phyloP scores from a whole-genome alignment of 2,113 vertebrate genomes.

The Xiphophorus hellerii region DNA sequence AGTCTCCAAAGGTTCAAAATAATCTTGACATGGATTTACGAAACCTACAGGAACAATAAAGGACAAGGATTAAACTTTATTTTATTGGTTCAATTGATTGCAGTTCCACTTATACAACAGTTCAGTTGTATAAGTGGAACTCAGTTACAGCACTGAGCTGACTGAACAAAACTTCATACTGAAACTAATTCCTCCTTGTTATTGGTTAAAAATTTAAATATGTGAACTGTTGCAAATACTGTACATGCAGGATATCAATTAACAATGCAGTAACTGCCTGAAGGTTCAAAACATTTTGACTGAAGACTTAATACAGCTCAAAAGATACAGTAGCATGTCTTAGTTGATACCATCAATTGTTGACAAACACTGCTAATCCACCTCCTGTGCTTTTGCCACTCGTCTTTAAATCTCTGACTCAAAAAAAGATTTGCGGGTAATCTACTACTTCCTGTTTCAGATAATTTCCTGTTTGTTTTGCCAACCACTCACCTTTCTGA shows the following conservation, averaged over 20 bases:
- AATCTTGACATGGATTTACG: neutral
- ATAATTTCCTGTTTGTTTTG: no score
- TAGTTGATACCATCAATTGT: no score
- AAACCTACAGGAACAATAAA: neutral
- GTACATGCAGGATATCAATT: neutral
- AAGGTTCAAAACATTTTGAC: no score
- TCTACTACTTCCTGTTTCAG: no score
- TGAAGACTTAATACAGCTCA: no score
- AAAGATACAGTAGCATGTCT: no score
- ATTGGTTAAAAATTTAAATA: neutral
- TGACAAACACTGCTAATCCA: no score
- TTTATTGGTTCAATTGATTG: neutral
- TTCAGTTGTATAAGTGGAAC: no score
- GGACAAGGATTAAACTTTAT: neutral
- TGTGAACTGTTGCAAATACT: neutral
- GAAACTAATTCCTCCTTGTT: neutral
- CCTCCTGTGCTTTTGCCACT: no score
- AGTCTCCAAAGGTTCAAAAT: neutral
- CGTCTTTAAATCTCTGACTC: no score
- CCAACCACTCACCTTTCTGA: no score
- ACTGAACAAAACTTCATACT: neutral
- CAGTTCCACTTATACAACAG: neutral
- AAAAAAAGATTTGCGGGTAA: no score
- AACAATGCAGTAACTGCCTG: neutral
- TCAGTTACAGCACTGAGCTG: neutral